Base-by-base conservation (phyloP, 1,140 invertebrate species). In the Campodea augens region DNA sequence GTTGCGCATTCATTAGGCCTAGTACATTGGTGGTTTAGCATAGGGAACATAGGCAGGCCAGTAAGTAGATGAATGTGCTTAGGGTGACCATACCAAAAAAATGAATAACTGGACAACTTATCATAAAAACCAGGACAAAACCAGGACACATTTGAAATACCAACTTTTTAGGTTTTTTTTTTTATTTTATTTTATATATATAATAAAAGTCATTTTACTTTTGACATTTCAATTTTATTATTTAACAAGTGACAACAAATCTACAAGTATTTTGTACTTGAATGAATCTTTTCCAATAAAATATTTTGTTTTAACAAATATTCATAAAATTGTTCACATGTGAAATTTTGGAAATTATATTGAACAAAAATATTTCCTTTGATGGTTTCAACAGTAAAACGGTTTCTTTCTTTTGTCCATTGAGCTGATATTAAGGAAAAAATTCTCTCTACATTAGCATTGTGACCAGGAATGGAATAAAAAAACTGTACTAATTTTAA, bases 141-240 rank as follows among this genome's bases (percentile, higher is more conserved):
- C n/a, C n/a, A n/a, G n/a, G n/a, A n/a, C n/a, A n/a, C n/a, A n/a
- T n/a, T n/a, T n/a, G n/a, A n/a, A n/a, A n/a, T n/a, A n/a, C n/a
- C n/a, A n/a, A n/a, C n/a, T n/a, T n/a, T n/a, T n/a, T n/a, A n/a
- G n/a, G n/a, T n/a, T n/a, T n/a, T n/a, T n/a, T n/a, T n/a, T n/a
- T n/a, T n/a, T n/a, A n/a, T n/a, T n/a, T n/a, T n/a, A n/a, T n/a
- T n/a, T n/a, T n/a, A n/a, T n/a, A n/a, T n/a, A n/a, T n/a, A n/a
- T n/a, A n/a, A n/a, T n/a, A n/a, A n/a, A n/a, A n/a, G n/a, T 24
- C 41, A 32, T 46, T 32, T 32, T 32, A 32, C 7, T 32, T 15
- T 32, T 10, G 15, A 10, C 27, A 32, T 32, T 15, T 10, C 27
- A 10, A 10, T 32, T 32, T 15, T 32, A 10, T 10, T 32, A 32